These are phyloP conservation scores for Coreius guichenoti DNA, from an alignment of 2,797 vertebrate genomes.

Conservation along the genomic window DNA sequence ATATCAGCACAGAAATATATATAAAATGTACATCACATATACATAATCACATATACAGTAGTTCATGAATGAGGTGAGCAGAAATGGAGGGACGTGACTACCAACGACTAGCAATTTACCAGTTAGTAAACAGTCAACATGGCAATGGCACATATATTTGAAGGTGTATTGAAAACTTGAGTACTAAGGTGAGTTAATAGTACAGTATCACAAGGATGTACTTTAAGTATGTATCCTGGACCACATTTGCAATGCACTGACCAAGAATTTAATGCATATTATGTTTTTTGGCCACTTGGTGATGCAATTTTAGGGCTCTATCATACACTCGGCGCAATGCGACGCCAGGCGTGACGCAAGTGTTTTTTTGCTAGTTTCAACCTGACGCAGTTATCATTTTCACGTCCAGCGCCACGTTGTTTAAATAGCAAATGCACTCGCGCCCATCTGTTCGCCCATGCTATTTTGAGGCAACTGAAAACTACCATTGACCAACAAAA, in stretches of 20 bases:
- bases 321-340: too few relatives aligned
- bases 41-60: neutral
- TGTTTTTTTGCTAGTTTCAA: too few relatives aligned
- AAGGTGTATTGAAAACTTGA: neutral
- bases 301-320: neutral
- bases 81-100: neutral
- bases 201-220: neutral
- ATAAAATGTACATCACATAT: constrained; percentile 42
- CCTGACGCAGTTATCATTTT: too few relatives aligned
- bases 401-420: too few relatives aligned
- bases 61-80: neutral
- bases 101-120: neutral
- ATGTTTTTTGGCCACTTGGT: neutral
- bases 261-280: neutral
- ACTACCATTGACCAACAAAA: too few relatives aligned
- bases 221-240: neutral
- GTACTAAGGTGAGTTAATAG: neutral
- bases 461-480: too few relatives aligned
- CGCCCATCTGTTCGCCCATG: too few relatives aligned
- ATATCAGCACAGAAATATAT: neutral
- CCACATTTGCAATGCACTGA: neutral
- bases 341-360: too few relatives aligned
- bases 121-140: neutral
- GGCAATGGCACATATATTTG: neutral
- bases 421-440: too few relatives aligned